Evolutionary conservation across 2,888 invertebrate species (phyloP).

Genomic region (Desoria tigrina): DNA sequence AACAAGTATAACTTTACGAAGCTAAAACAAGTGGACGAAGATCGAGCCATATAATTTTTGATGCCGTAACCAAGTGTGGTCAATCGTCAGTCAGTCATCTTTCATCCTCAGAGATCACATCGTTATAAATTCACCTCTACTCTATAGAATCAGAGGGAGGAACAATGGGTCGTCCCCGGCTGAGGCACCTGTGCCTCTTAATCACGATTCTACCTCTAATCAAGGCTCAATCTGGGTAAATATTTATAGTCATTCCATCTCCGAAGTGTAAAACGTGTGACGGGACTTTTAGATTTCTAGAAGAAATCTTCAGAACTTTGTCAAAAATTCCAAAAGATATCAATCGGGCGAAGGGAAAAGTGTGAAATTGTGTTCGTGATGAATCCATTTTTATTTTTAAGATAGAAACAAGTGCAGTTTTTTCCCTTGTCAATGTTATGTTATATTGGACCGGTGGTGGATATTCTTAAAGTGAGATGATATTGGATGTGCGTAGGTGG

Average conservation of each 20-base stretch:
- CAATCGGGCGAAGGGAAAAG: background rate
- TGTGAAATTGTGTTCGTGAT: background rate
- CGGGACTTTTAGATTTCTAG: background rate
- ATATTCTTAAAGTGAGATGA: background rate
- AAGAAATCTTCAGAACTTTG: no score
- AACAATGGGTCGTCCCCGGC: constrained; percentile 16
- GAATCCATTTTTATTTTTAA: background rate
- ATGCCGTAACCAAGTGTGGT: no score
- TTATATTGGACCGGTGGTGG: background rate
- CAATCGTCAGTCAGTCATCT: constrained; percentile 2
- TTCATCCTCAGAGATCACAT: background rate
- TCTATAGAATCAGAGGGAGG: no score
- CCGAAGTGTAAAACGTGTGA: background rate
- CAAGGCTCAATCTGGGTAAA: constrained; percentile 48
- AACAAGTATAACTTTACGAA: no score
- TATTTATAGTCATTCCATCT: constrained; percentile 4
- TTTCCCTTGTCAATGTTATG: background rate
- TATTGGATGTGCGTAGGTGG: constrained; percentile 11
- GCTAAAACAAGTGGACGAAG: no score
- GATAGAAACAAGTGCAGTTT: background rate
- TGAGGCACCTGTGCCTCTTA: constrained; percentile 46
- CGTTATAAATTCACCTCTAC: no score
- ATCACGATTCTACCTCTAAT: constrained; percentile 42
- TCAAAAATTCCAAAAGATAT: no score
- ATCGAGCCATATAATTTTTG: no score